Evolutionary conservation across 35 echinoderm and acorn worm species (phyloP), one percentile per base, ranked within the genome.

Genomic region (Diadema setosum): DNA sequence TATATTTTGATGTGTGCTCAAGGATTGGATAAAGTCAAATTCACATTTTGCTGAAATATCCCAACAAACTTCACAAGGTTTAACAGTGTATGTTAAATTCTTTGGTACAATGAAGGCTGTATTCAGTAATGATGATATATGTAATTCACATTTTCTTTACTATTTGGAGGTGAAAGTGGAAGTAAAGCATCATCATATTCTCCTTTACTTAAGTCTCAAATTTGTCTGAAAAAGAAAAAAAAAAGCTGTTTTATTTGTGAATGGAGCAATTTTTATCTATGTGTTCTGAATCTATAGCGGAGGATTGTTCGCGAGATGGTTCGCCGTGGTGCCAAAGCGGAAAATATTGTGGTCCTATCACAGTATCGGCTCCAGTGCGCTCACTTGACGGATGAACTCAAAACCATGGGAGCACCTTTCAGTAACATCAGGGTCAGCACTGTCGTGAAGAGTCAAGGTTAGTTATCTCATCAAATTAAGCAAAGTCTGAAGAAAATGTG

Each of bases 401-500:
- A 65, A 31, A 25, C 27, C 2, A 25, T 65, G 18, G 63, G 48
- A 37, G 16, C 76, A n/a, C 63, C 46, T 17, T 33, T 67, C 27
- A 46, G 42, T 36, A n/a, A 81, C 4, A 61, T 95, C 42, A 35
- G 46, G 42, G 93, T 95, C 37, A 55, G 76, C 24, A 95, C 92
- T 1, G 92, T 94, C 18, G 75, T 94, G 39, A 83, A 70, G 24
- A 94, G 92, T 44, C 92, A 94, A 94, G 92, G 92, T 94, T n/a
- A n/a, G n/a, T n/a, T n/a, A n/a, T n/a, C n/a, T n/a, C n/a, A n/a
- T n/a, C n/a, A n/a, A n/a, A n/a, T n/a, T n/a, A n/a, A n/a, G n/a
- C n/a, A n/a, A n/a, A n/a, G n/a, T n/a, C n/a, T n/a, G n/a, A n/a
- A n/a, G n/a, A n/a, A n/a, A n/a, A n/a, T n/a, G n/a, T n/a, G n/a